Evolutionary conservation across 2,888 invertebrate genomes (phyloP).

Genomic region (Strigamia crassipes): DNA sequence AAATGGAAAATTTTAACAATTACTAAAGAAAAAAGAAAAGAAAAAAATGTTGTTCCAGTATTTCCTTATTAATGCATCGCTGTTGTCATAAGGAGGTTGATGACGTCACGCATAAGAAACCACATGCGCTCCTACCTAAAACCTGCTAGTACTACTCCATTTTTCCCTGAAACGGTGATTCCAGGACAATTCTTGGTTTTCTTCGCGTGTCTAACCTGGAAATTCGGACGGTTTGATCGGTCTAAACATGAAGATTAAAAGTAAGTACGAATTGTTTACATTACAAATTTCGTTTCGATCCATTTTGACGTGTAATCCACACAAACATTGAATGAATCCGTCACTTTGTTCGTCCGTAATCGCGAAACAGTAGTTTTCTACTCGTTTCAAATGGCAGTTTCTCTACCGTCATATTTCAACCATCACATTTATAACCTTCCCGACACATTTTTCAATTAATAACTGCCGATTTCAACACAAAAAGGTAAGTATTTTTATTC

Average conservation of each 20-base stretch:
- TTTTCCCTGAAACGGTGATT: constrained; percentile 47
- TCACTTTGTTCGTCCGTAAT: constrained; percentile 45
- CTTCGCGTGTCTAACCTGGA: neutral
- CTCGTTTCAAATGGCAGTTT: neutral
- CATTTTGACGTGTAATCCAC: constrained; percentile 30
- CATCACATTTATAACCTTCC: neutral
- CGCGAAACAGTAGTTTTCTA: constrained; percentile 22
- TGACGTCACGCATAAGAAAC: constrained; percentile 48
- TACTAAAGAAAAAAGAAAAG: neutral
- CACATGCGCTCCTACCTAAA: constrained; percentile 48
- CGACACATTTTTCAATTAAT: neutral
- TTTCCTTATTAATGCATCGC: constrained; percentile 13
- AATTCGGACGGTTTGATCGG: neutral
- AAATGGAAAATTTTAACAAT: neutral
- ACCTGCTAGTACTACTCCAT: constrained; percentile 47
- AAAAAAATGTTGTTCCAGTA: neutral
- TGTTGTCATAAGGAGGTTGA: constrained; percentile 45
- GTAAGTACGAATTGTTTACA: neutral
- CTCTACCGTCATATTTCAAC: neutral
- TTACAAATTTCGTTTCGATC: neutral
- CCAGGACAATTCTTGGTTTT: constrained; percentile 46
- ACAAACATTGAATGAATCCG: constrained; percentile 44
- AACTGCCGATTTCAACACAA: neutral
- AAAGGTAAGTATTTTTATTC: neutral
- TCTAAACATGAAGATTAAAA: neutral